Base-by-base conservation (phyloP, 64 coral and sea anemone species). In the Cladopsammia gracilis region DNA sequence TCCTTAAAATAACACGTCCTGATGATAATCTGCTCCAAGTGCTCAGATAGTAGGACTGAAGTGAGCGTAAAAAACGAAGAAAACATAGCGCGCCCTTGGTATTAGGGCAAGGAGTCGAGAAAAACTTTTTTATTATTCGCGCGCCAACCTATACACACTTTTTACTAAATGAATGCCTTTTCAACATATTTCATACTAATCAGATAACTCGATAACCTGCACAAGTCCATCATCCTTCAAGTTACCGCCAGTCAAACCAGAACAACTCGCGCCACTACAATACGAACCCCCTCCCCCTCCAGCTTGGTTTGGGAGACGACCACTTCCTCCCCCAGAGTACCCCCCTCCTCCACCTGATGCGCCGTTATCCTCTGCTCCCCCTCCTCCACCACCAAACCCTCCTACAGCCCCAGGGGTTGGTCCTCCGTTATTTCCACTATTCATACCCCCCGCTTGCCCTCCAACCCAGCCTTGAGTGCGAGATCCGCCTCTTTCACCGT, bases 301-400 rank as follows among this genome's bases (percentile, higher is more conserved):
- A 22, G 82, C 91, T 50, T 93, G 79, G 5, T n/a, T 59, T 13
- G 1, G 0, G n/a, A n/a, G n/a, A n/a, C n/a, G n/a, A 67, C 91
- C 91, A 44, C 91, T 93, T 70, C 91, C 91, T 69, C 91, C 91
- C 7, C 91, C 91, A 13, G 91, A 93, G 19, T 93, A 87, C 10
- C 82, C 82, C 24, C 71, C 81, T n/a, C 90, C 90, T 19, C 90
- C 78, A n/a, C 90, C 90, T 0, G 90, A 92, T 18, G 90, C 90
- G 14, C 90, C 90, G 5, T 82, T 92, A 26, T 92, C 90, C 25
- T 84, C 90, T 7, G 90, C 24, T 7, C 90, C 90, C 13, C 90
- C 87, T 34, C 87, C 87, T 0, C 72, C 87, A 0, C 87, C 87
- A 13, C 87, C 87, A 64, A 77, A 89, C 18, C 87, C 72, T 65